phyloP scores from a whole-genome alignment of 2,888 invertebrate species.

The Agrotis ipsilon region DNA sequence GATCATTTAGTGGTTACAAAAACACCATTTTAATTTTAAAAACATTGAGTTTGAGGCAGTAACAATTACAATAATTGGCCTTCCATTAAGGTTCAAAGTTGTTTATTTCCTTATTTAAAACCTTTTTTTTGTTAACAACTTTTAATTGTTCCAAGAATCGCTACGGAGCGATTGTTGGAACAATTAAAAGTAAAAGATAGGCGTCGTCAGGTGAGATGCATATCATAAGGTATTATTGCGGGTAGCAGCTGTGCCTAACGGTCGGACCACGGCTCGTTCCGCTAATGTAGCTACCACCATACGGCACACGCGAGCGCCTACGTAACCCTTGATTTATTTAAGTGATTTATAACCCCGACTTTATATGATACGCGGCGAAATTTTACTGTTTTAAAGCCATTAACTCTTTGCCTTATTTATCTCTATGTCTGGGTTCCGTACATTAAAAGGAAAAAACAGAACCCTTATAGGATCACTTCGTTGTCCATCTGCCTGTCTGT shows the following conservation, averaged over 20 bases:
- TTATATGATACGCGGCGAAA: slow-evolving; percentile 48
- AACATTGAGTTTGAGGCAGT: background rate
- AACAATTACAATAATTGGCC: slow-evolving; percentile 5
- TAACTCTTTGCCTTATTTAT: slow-evolving; percentile 14
- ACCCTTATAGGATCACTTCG: too few species aligned
- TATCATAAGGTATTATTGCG: slow-evolving; percentile 67
- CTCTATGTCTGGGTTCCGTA: background rate
- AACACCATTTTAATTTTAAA: background rate
- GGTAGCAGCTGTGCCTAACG: slow-evolving; percentile 71
- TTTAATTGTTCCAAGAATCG: too few species aligned
- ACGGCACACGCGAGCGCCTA: slow-evolving; percentile 56
- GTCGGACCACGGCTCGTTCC: slow-evolving; percentile 65
- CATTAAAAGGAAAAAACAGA: too few species aligned
- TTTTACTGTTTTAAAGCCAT: slow-evolving; percentile 46
- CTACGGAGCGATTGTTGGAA: slow-evolving; percentile 9
- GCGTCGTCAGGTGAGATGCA: slow-evolving; percentile 63
- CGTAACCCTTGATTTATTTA: slow-evolving; percentile 66
- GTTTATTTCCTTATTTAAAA: slow-evolving; percentile 36
- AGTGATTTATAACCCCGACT: slow-evolving; percentile 63
- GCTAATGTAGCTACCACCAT: slow-evolving; percentile 63
- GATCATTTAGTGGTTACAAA: background rate
- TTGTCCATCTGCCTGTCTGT: too few species aligned
- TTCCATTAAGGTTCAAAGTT: slow-evolving; percentile 20
- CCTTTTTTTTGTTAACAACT: too few species aligned
- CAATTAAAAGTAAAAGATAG: slow-evolving; percentile 48